Evolutionary conservation across 2,888 invertebrate genomes (phyloP).

Genomic region (Ophion ventricosus): DNA sequence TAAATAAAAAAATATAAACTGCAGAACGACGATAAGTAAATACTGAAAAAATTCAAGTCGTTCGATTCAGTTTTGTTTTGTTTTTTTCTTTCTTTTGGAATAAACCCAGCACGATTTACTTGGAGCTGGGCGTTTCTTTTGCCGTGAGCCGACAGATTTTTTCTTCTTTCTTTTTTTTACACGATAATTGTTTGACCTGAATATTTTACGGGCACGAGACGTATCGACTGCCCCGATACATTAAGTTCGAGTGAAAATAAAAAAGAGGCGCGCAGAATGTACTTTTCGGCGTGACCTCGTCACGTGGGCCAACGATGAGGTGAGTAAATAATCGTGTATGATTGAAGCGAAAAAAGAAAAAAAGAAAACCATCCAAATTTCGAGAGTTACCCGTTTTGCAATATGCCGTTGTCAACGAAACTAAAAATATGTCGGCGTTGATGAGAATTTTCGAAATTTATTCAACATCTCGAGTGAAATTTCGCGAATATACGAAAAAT

Average conservation of each 20-base stretch:
- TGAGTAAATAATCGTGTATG: conserved; percentile 31
- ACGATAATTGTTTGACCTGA: conserved; percentile 4
- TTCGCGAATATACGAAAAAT: background rate
- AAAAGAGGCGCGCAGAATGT: background rate
- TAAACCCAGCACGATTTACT: too few species aligned
- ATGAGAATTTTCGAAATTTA: background rate
- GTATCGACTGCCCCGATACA: conserved; percentile 3
- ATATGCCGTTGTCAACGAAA: background rate
- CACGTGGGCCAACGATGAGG: conserved; percentile 64
- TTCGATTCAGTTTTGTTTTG: too few species aligned
- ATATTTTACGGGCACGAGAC: conserved; percentile 7
- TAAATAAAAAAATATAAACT: background rate
- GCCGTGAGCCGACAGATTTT: background rate
- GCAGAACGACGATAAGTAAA: too few species aligned
- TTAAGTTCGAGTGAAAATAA: conserved; percentile 7
- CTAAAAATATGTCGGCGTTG: too few species aligned
- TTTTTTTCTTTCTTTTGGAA: background rate
- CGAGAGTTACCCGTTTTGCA: background rate
- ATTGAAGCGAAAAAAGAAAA: background rate
- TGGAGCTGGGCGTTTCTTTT: background rate
- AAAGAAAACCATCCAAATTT: background rate
- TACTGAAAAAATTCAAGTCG: too few species aligned
- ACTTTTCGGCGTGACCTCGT: conserved; percentile 23
- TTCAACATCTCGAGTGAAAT: background rate
- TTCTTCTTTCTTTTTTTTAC: background rate